phyloP scores from a whole-genome alignment of 1,140 invertebrate genomes.

The Gryllus bimaculatus region DNA sequence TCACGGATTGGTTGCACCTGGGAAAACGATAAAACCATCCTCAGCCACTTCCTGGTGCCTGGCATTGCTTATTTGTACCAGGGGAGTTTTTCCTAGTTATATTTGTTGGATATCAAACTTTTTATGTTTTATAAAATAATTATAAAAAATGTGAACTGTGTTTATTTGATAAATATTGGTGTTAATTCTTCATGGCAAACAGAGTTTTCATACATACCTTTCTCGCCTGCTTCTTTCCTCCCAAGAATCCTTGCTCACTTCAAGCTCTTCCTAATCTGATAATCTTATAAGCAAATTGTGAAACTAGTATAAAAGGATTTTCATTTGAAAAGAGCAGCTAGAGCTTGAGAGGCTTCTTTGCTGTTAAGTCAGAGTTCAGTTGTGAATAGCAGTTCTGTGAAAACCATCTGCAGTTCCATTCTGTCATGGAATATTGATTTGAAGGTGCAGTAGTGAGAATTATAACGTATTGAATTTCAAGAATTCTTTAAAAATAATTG shows the following conservation, averaged over 20 bases:
- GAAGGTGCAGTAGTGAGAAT: background rate
- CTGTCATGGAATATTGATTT: background rate
- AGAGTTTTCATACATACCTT: conserved; percentile 19
- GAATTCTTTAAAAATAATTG: background rate
- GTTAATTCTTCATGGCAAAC: conserved; percentile 25
- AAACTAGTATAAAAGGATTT: background rate
- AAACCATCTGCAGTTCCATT: background rate
- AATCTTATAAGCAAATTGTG: background rate
- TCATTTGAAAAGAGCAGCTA: too few relatives aligned
- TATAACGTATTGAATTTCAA: background rate
- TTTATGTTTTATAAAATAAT: conserved; percentile 27
- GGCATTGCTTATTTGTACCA: conserved; percentile 24
- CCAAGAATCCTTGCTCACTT: background rate
- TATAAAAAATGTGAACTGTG: conserved; percentile 26
- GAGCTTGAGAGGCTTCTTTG: too few relatives aligned
- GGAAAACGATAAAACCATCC: background rate
- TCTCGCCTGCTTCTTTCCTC: background rate
- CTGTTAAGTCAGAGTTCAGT: too few relatives aligned
- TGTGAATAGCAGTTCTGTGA: background rate
- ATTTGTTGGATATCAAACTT: conserved; percentile 26
- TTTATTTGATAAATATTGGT: conserved; percentile 27
- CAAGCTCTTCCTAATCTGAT: background rate
- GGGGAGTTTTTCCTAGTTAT: conserved; percentile 25
- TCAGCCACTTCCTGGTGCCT: conserved; percentile 15
- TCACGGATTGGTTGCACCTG: conserved; percentile 12